Evolutionary conservation across 2,888 invertebrate species (phyloP).

Genomic region (Drosophila cognata): DNA sequence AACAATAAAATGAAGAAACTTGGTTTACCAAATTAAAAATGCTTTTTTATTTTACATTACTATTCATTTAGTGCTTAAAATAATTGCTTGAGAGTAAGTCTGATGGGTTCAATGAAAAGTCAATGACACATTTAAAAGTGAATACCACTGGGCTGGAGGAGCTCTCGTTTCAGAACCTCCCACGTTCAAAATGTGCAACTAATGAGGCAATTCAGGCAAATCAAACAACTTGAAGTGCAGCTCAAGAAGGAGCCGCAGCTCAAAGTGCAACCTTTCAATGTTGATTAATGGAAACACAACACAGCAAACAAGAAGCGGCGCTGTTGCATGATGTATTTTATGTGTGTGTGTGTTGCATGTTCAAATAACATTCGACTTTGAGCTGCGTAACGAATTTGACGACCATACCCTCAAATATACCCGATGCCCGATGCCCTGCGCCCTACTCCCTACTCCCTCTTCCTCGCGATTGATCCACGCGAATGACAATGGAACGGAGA

Average conservation of each 20-base stretch:
- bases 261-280: slow-evolving; percentile 66
- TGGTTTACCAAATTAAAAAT: neutral
- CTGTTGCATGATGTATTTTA: slow-evolving; percentile 20
- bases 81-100: neutral
- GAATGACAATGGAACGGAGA: slow-evolving; percentile 32
- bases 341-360: slow-evolving; percentile 58
- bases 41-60: neutral
- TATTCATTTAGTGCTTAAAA: neutral
- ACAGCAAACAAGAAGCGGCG: slow-evolving; percentile 16
- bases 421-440: slow-evolving; percentile 9
- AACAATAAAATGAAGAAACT: neutral
- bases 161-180: slow-evolving; percentile 19
- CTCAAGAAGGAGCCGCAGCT: slow-evolving; percentile 21
- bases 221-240: slow-evolving; percentile 29
- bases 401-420: slow-evolving; percentile 10
- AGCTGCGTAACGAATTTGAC: slow-evolving; percentile 75
- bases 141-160: slow-evolving; percentile 3
- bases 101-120: neutral
- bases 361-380: slow-evolving; percentile 64
- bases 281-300: slow-evolving; percentile 69
- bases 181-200: slow-evolving; percentile 53
- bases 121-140: slow-evolving; percentile 39
- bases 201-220: slow-evolving; percentile 60
- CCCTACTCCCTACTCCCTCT: neutral
- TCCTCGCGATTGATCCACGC: slow-evolving; percentile 42